These are phyloP conservation scores for Globodera rostochiensis DNA, from an alignment of 1,140 invertebrate genomes.

Conservation along the genomic window DNA sequence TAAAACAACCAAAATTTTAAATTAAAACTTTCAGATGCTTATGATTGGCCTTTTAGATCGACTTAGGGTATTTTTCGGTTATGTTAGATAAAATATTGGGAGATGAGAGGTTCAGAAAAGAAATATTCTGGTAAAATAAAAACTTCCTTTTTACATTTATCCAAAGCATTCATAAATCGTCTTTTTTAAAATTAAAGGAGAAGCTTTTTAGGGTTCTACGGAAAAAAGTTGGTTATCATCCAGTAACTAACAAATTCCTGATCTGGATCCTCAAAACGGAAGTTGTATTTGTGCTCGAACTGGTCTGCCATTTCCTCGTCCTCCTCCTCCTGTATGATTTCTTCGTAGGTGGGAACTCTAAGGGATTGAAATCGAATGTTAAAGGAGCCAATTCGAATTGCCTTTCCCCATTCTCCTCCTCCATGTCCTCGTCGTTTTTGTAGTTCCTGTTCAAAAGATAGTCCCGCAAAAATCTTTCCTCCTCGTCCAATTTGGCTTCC, in stretches of 20 bases:
- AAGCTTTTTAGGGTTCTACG: too few species aligned
- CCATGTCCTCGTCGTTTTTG: constrained; percentile 71
- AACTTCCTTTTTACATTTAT: too few species aligned
- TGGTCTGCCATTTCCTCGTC: constrained; percentile 78
- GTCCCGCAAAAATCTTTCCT: constrained; percentile 86
- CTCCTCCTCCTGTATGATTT: constrained; percentile 75
- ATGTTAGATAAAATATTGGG: constrained; percentile 51
- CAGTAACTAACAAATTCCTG: constrained; percentile 78
- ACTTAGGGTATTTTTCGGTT: background rate
- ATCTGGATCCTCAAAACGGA: constrained; percentile 93
- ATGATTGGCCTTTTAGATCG: too few species aligned
- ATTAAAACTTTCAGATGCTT: too few species aligned
- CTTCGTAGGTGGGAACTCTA: constrained; percentile 67
- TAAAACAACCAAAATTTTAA: constrained; percentile 53
- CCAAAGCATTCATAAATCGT: too few species aligned
- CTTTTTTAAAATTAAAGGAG: too few species aligned
- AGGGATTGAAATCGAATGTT: constrained; percentile 7
- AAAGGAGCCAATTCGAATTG: constrained; percentile 4
- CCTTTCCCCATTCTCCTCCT: constrained; percentile 28
- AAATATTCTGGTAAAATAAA: too few species aligned
- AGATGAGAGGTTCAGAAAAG: too few species aligned
- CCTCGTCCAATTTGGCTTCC: constrained; percentile 77
- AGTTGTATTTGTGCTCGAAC: constrained; percentile 94
- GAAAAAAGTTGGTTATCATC: too few species aligned
- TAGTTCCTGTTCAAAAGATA: constrained; percentile 86